Evolutionary conservation across 2,888 invertebrate genomes (phyloP).

Genomic region (Dicycla oo): DNA sequence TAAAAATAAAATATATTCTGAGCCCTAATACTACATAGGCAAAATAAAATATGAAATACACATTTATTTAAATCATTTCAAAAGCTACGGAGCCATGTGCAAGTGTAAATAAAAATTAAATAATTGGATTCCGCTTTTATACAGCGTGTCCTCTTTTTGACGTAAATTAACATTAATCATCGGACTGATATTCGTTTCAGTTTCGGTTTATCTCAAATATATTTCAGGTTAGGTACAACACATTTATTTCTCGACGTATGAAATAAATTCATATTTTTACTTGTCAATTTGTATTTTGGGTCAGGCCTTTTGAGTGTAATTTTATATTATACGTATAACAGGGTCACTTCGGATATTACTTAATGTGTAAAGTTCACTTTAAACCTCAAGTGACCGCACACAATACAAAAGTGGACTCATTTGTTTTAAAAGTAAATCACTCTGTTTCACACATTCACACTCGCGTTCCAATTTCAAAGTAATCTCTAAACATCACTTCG

Average conservation of each 20-base stretch:
- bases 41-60: background rate
- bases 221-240: conserved; percentile 36
- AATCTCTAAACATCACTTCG: too few relatives aligned
- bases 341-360: background rate
- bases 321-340: background rate
- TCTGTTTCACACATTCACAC: too few relatives aligned
- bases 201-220: conserved; percentile 46
- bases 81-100: conserved; percentile 17
- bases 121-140: conserved; percentile 42
- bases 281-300: conserved; percentile 31
- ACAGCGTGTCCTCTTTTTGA: conserved; percentile 35
- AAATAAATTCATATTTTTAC: conserved; percentile 40
- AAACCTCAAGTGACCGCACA: background rate
- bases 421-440: background rate
- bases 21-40: background rate
- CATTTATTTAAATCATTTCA: conserved; percentile 7
- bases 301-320: background rate
- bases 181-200: conserved; percentile 35
- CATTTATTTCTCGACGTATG: conserved; percentile 26
- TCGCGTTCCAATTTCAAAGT: background rate
- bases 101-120: conserved; percentile 46
- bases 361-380: too few relatives aligned
- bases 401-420: background rate
- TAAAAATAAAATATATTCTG: conserved; percentile 16
- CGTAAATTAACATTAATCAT: conserved; percentile 52